Evolutionary conservation across 2,113 vertebrate species (phyloP).

Genomic region (Rutilus rutilus): DNA sequence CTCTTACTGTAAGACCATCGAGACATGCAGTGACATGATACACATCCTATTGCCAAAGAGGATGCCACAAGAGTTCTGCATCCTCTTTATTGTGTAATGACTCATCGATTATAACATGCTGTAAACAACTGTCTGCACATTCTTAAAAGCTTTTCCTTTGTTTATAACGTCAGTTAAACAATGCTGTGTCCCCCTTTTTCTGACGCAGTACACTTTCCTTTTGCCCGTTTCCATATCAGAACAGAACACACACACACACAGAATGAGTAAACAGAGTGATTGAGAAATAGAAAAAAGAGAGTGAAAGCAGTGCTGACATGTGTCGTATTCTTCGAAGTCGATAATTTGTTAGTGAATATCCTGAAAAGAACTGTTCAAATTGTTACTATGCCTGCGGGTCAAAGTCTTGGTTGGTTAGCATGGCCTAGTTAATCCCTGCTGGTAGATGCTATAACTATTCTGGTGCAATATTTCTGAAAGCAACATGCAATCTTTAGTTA

Average conservation of each 20-base stretch:
- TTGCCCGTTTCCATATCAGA: background rate
- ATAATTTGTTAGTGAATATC: background rate
- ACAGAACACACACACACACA: background rate
- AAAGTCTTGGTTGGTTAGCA: background rate
- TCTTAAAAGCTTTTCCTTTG: background rate
- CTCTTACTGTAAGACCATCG: background rate
- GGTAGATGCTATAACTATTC: background rate
- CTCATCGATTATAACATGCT: background rate
- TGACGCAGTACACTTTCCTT: background rate
- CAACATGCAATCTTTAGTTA: no score
- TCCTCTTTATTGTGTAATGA: constrained; percentile 15
- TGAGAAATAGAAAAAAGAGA: background rate
- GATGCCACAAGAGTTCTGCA: background rate
- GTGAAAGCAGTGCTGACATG: background rate
- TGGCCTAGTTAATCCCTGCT: background rate
- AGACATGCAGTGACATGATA: constrained; percentile 5
- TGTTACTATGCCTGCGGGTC: background rate
- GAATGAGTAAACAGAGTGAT: background rate
- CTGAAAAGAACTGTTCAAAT: background rate
- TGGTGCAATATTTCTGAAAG: no score
- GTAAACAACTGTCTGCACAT: constrained; percentile 20
- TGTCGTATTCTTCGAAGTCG: background rate
- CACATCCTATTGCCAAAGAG: constrained; percentile 13
- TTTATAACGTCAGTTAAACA: background rate
- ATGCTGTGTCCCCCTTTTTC: background rate